A percentile compares a stretch with the other conserved stretches of the same genome.
Conservation (phyloP, 1,140 invertebrate species). For the Drosophila navojoa region DNA sequence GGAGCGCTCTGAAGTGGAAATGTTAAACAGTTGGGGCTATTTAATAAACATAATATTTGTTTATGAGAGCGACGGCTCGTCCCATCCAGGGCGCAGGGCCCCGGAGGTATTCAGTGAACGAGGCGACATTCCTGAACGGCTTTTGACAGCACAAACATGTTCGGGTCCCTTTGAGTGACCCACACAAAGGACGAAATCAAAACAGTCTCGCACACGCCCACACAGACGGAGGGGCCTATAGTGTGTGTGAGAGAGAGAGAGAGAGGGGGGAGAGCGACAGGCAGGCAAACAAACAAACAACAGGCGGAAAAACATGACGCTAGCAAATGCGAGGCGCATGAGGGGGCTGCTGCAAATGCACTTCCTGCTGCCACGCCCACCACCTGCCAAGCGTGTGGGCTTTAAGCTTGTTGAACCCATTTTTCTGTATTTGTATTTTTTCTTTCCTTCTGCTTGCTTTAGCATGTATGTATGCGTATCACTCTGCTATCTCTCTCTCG, state of each 20-base stretch:
- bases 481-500: constrained; percentile 12
- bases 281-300: constrained; percentile 15
- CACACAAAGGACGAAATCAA: constrained; percentile 43
- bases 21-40: constrained; percentile 54
- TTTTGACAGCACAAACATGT: constrained; percentile 48
- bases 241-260: not conserved
- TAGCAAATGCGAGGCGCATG: constrained; percentile 8
- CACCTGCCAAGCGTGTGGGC: constrained; percentile 10
- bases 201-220: constrained; percentile 46
- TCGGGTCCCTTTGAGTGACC: constrained; percentile 60
- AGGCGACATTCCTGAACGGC: constrained; percentile 16
- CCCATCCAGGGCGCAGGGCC: constrained; percentile 11
- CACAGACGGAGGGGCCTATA: constrained; percentile 3
- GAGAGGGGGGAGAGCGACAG: not conserved
- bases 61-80: constrained; percentile 24
- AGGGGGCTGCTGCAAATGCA: constrained; percentile 45
- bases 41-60: constrained; percentile 74
- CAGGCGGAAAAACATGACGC: not conserved
- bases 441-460: constrained; percentile 11
- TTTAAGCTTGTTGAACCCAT: constrained; percentile 66
- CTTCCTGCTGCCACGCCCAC: constrained; percentile 43
- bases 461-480: constrained; percentile 36
- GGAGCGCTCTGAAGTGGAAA: constrained; percentile 51
- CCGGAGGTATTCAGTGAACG: not conserved
- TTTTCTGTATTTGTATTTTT: not conserved